Evolutionary conservation across 2,888 invertebrate species (phyloP).

Genomic region (Coelinius sp.): DNA sequence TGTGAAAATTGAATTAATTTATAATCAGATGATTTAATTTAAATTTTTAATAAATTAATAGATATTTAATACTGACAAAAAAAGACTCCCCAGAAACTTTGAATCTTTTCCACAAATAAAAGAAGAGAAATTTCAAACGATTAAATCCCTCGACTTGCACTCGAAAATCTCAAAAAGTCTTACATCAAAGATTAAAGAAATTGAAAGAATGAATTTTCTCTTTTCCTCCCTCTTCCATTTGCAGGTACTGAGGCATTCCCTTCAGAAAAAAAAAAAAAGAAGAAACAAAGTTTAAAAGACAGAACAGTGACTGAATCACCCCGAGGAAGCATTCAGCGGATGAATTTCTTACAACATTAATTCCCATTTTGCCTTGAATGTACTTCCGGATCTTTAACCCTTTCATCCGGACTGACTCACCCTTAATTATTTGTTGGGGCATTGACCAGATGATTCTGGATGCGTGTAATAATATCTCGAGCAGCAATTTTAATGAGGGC

Average conservation of each 20-base stretch:
- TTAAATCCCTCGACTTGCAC: not conserved
- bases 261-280: not conserved
- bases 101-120: not conserved
- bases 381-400: slow-evolving; percentile 4
- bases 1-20: too few relatives aligned
- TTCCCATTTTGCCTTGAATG: slow-evolving; percentile 11
- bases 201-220: slow-evolving; percentile 14
- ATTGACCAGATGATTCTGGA: not conserved
- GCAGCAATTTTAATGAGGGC: not conserved
- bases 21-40: too few relatives aligned
- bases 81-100: too few relatives aligned
- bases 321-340: slow-evolving; percentile 15
- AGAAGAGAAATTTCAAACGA: not conserved
- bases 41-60: too few relatives aligned
- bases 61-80: too few relatives aligned
- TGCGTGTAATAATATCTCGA: slow-evolving; percentile 2
- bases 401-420: not conserved
- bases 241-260: not conserved
- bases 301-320: not conserved
- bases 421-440: not conserved
- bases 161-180: not conserved
- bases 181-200: slow-evolving; percentile 25
- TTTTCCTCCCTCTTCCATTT: not conserved
- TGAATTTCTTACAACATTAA: slow-evolving; percentile 25
- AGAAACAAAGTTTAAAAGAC: not conserved